Evolutionary conservation across 1,140 invertebrate genomes (phyloP), one percentile per base, ranked within the genome.

Genomic region (Teleopsis dalmanni): DNA sequence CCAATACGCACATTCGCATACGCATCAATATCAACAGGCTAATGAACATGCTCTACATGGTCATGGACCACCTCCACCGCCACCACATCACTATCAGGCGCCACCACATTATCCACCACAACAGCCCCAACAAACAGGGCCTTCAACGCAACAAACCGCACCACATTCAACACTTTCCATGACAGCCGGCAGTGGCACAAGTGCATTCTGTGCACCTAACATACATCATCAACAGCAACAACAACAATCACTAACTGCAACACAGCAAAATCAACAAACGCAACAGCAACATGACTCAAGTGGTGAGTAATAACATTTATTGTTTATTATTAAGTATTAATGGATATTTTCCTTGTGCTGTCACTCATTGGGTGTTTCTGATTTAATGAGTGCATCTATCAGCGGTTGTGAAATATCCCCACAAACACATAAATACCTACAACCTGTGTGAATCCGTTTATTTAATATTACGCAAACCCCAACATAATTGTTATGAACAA

Each of bases 141-240:
- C 50, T 22, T 22, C 38, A 13, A 16, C 19, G 33, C 35, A 44
- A 18, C 13, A 23, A 9, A 43, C 43, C n/a, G 25, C 40, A n/a
- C 48, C 31, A 22, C 48, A 49, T 42, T 43, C 46, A 23, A 19
- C 35, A 52, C 58, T 5, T 41, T 55, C 13, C 38, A 55, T 18
- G 53, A 48, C 4, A 52, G 58, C 9, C 38, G 62, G 60, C 4
- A 55, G 61, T 14, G 65, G 65, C 0, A 53, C 63, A 2, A 66
- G 65, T 37, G 65, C 65, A 7, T 69, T 69, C 38, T 69, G 65
- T 53, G 61, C 63, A 3, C 63, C 65, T 4, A 65, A 59, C 52
- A 55, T 57, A 5, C 62, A 60, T 47, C 60, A 62, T 50, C 65
- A 68, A 27, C 57, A 59, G 22, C 61, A 67, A 11, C 63, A 62